Conservation (phyloP, 2,797 vertebrate species). For the Melanotaenia boesemani region DNA sequence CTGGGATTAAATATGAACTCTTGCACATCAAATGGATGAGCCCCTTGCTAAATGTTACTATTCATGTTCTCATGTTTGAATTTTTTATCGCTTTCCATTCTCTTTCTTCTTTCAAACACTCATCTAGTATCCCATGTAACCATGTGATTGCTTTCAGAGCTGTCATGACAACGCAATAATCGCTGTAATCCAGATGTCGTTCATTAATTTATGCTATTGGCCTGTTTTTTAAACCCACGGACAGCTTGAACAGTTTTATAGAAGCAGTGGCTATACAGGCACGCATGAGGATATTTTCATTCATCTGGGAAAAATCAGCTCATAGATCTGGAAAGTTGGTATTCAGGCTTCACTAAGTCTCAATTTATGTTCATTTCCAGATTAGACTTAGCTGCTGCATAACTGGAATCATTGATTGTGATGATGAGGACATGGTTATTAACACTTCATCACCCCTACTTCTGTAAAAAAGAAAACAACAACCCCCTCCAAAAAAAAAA, state of each 20-base stretch:
- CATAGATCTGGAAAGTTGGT: not conserved
- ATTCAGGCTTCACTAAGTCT: not conserved
- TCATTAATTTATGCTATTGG: not conserved
- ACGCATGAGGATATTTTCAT: conserved; percentile 3
- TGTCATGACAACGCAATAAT: not conserved
- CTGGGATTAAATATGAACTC: not conserved
- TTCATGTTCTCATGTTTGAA: not conserved
- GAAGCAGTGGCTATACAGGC: not conserved
- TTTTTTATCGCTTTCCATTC: not conserved
- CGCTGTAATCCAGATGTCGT: not conserved
- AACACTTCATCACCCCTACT: not conserved
- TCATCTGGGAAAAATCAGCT: not conserved
- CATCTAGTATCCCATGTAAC: not conserved
- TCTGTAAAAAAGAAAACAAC: not conserved
- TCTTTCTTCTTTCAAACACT: not conserved
- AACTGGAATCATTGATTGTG: not conserved
- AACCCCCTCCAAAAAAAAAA: too few species aligned
- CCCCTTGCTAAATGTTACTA: not conserved
- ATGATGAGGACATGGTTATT: not conserved
- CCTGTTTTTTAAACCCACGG: not conserved
- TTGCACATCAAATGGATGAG: conserved; percentile 6
- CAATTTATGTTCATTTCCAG: not conserved
- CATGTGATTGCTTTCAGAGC: not conserved
- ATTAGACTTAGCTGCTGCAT: conserved; percentile 1
- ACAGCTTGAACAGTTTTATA: not conserved